Conservation (phyloP, 2,113 vertebrate genomes). For the Cromileptes altivelis region DNA sequence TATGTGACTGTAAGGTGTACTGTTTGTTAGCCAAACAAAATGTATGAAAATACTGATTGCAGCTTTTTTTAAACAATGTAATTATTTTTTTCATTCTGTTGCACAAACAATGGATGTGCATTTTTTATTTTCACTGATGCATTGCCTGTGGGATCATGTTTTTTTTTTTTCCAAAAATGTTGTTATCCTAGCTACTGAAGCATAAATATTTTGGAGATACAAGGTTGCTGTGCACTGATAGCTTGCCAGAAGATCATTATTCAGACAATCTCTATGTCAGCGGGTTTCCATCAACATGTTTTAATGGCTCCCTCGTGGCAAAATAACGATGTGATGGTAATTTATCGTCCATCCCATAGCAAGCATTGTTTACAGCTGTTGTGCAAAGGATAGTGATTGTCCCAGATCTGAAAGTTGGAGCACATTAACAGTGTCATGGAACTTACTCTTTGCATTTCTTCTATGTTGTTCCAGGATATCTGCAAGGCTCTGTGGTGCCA, state of each 20-base stretch:
- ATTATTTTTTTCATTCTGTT: slow-evolving; percentile 1
- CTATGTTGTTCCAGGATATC: slow-evolving; percentile 86
- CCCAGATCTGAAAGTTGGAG: slow-evolving; percentile 21
- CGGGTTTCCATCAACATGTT: slow-evolving; percentile 52
- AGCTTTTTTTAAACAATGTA: background rate
- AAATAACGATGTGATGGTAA: slow-evolving; percentile 47
- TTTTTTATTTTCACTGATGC: slow-evolving; percentile 6
- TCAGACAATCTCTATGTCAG: slow-evolving; percentile 42
- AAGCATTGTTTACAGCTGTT: slow-evolving; percentile 50
- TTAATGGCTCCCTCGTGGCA: slow-evolving; percentile 40
- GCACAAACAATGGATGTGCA: background rate
- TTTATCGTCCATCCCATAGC: slow-evolving; percentile 38
- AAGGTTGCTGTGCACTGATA: slow-evolving; percentile 28
- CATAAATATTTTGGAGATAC: slow-evolving; percentile 59
- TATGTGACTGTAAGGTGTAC: background rate
- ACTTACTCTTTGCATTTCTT: slow-evolving; percentile 8
- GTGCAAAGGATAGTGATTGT: slow-evolving; percentile 13
- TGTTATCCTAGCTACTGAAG: slow-evolving; percentile 60
- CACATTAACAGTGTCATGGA: background rate
- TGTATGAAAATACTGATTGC: background rate
- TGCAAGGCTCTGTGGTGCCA: slow-evolving; percentile 96
- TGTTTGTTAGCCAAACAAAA: background rate
- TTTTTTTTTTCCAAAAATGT: background rate
- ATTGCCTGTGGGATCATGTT: slow-evolving; percentile 13
- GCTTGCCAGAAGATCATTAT: slow-evolving; percentile 50